Base-by-base conservation (phyloP, 1,140 invertebrate genomes). In the Scaptodrosophila lebanonensis region DNA sequence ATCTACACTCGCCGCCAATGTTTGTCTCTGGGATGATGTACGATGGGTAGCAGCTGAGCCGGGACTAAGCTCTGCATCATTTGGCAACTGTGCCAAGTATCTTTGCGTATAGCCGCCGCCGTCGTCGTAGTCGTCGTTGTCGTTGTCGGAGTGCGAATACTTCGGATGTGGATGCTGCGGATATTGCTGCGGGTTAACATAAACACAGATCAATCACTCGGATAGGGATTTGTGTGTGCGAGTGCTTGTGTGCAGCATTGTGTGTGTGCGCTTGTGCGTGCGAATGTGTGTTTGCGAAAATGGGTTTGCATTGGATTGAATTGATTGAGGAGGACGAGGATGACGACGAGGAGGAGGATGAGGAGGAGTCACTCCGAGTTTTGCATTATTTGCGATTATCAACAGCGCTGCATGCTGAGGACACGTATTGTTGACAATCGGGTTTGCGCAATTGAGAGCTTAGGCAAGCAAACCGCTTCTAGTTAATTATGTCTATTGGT, bases 141-240 rank as follows among this genome's bases (percentile, higher is more conserved):
- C n/a, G n/a, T n/a, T n/a, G n/a, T n/a, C n/a, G n/a, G n/a, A n/a
- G n/a, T n/a, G n/a, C n/a, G n/a, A n/a, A n/a, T n/a, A n/a, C n/a
- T n/a, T n/a, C n/a, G n/a, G n/a, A n/a, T n/a, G n/a, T n/a, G n/a
- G n/a, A n/a, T n/a, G n/a, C n/a, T n/a, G n/a, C n/a, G n/a, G n/a
- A n/a, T n/a, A n/a, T 4, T 25, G 27, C 22, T 58, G 53, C 32
- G 60, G 53, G 17, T 29, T 58, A 45, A 51, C 53, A 58, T 45
- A 58, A 63, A 63, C 60, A 63, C 45, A 51, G 60, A 63, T 63
- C 60, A 50, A 63, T 58, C 47, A 58, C 44, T 43, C 56, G 49
- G 38, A 57, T 36, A 49, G 30, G 47, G 36, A 38, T 27, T 7
- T 42, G 30, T 43, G 33, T 50, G 36, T 9, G 16, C 13, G 17